Base-by-base conservation (phyloP, 2,113 vertebrate genomes). In the Mus pahari region DNA sequence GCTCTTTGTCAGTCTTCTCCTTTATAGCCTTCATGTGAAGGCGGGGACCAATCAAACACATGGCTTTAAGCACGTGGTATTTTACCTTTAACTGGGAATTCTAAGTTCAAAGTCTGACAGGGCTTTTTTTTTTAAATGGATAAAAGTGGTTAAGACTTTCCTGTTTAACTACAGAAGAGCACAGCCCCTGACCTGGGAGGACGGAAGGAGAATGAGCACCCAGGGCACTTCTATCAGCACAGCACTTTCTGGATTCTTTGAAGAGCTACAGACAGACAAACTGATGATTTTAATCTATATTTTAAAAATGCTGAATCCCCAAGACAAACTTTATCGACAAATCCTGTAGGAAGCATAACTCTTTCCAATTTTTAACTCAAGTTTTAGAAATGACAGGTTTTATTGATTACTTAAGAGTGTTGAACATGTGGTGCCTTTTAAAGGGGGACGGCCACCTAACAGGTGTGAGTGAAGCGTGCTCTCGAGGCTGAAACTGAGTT, bases 101-200 rank as follows among this genome's bases (percentile, higher is more conserved):
- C 70, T 86, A 97, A 91, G 88, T 92, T 97, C 82, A 94, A 91
- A 97, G 84, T 86, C 94, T 83, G 75, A 36, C 39, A 96, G 83
- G n/a, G 45, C 70, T 84, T 93, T 14, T 1, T 45, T 66, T 86
- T 1, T 42, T 36, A 5, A 95, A 60, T 13, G 0, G 53, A 89
- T 58, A 7, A 90, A 66, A 74, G 62, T 96, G 83, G 64, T 50
- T 13, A 91, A 79, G 92, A 96, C 60, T 96, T 92, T 14, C 28
- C 64, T 68, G 36, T 73, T 74, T 95, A 89, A 83, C 17, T 60
- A 3, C 3, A 84, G 68, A 92, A n/a, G 66, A 84, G 55, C 58
- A 26, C 58, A 7, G 28, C 11, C 58, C 81, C n/a, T 31, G 82
- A 33, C 58, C 36, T 3, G 14, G 81, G 45, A 77, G 45, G 86